These are phyloP conservation scores for Noctua comes DNA, from an alignment of 2,888 invertebrate species.

Conservation along the genomic window DNA sequence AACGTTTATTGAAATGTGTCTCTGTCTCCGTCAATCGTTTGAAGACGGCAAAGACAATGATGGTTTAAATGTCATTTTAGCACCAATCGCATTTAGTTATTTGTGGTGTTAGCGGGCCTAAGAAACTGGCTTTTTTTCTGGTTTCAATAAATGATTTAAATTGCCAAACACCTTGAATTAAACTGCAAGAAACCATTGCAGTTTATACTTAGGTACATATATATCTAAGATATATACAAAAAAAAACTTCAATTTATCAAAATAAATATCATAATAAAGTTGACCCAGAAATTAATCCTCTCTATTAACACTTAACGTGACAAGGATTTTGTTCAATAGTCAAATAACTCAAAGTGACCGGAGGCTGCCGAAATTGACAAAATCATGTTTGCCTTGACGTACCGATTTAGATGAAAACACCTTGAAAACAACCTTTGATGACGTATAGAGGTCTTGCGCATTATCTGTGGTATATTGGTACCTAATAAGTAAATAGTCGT, in stretches of 20 bases:
- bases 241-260: not conserved
- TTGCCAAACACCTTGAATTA: not conserved
- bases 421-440: conserved; percentile 65
- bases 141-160: not conserved
- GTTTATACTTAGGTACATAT: not conserved
- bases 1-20: not conserved
- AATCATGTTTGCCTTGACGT: conserved; percentile 72
- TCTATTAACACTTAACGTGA: conserved; percentile 45
- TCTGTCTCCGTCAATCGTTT: not conserved
- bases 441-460: conserved; percentile 42
- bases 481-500: conserved; percentile 30
- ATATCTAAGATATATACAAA: not conserved
- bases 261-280: conserved; percentile 4
- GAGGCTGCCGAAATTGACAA: conserved; percentile 66
- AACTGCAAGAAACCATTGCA: conserved; percentile 1
- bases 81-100: not conserved
- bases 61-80: not conserved
- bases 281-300: conserved; percentile 50
- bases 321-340: conserved; percentile 60
- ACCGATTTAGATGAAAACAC: conserved; percentile 59
- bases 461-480: conserved; percentile 13
- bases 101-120: not conserved
- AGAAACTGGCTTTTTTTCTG: not conserved
- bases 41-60: not conserved
- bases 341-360: conserved; percentile 37